A percentile compares a stretch with the other conserved stretches of the same genome.
Evolutionary conservation across 2,797 vertebrate species (phyloP).

Genomic region (Mormyrus proboscirostris): DNA sequence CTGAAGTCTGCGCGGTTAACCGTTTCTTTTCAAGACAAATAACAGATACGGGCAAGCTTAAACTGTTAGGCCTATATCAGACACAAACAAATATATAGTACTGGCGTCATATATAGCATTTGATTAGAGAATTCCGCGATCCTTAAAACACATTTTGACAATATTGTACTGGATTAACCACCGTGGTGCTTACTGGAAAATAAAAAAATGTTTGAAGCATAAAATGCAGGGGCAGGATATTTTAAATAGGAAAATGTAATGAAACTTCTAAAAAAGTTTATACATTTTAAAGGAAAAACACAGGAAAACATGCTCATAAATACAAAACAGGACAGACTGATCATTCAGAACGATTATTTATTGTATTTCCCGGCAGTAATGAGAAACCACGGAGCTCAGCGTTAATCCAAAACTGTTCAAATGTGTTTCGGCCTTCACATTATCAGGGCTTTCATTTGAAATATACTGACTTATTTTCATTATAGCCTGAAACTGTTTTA

Average conservation of each 20-base stretch:
- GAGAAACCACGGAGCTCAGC: background rate
- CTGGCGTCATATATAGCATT: background rate
- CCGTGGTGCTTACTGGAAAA: background rate
- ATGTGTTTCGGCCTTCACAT: background rate
- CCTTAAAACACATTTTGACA: background rate
- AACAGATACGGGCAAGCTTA: background rate
- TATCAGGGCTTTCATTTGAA: background rate
- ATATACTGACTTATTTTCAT: background rate
- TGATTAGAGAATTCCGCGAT: background rate
- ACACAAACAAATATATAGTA: background rate
- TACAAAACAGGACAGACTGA: background rate
- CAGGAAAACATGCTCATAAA: background rate
- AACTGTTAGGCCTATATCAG: background rate
- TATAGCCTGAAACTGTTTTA: background rate
- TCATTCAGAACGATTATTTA: background rate
- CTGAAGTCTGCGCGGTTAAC: background rate
- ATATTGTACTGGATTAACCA: background rate
- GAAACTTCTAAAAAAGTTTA: background rate
- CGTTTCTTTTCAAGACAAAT: conserved; percentile 5
- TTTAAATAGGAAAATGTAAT: background rate
- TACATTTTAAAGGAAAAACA: background rate
- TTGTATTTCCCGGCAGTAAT: background rate
- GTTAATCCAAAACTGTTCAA: background rate
- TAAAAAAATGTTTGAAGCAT: background rate
- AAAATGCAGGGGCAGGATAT: background rate